Base-by-base conservation (phyloP, 2,797 vertebrate species). In the Diplodus puntazzo region DNA sequence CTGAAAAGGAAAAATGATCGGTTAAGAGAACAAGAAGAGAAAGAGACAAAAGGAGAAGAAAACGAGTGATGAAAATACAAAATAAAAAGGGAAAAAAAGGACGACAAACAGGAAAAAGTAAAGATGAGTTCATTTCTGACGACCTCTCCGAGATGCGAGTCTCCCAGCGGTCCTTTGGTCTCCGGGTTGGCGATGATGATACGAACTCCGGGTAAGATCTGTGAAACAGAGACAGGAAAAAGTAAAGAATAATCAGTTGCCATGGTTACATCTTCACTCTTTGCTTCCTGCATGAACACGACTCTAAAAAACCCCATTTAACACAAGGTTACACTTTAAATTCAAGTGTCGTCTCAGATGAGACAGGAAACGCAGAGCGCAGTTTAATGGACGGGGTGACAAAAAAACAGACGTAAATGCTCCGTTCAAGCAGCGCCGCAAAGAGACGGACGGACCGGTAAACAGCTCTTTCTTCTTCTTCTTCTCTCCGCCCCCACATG, bases 141-240 rank as follows among this genome's bases (percentile, higher is more conserved):
- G 69, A 99, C 98, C 97, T 99, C 98, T 84, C 98, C 98, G 17
- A 99, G 96, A 90, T 99, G 98, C 0, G 98, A 99, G 93, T 99
- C 98, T 88, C 98, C 98, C 87, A 99, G 90, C 0, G 98, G 98
- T 3, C 98, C 98, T 91, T 99, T 99, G 67, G 98, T 99, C 95
- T 99, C 98, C 5, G 98, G 98, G 92, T 99, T 99, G 82, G 98
- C 98, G 79, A 99, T 99, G 94, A 99, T 99, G 94, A 99, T 98
- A 48, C 98, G 97, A 67, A 99, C 98, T 66, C 98, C 98, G 2
- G 98, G 98, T 54, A 99, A 95, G 79, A 99, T 99, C 98, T 99
- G 69, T 74, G 82, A 87, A 3, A 27, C 27, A 27, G 27, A 27
- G 3, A 27, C 27, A 27, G 27, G 16, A 10, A 17, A 42, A 34